These are phyloP conservation scores for Mormyrops attenuatus DNA, from an alignment of 2,797 vertebrate species.

Conservation along the genomic window DNA sequence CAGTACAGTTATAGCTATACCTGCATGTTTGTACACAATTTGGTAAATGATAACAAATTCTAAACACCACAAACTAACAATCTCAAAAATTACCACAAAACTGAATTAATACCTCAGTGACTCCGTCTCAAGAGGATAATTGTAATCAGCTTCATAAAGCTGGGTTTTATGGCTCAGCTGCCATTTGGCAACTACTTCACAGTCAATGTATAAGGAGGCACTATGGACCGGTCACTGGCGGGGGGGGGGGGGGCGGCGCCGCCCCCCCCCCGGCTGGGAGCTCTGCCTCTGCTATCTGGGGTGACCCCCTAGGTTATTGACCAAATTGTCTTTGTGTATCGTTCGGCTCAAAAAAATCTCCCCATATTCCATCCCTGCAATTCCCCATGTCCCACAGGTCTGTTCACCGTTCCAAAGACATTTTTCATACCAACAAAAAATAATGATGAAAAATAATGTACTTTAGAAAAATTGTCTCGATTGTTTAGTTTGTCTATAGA, in stretches of 20 bases:
- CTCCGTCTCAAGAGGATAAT: background rate
- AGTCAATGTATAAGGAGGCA: background rate
- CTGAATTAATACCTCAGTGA: background rate
- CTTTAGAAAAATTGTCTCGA: background rate
- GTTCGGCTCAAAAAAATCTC: background rate
- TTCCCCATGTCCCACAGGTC: background rate
- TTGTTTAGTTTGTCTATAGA: background rate
- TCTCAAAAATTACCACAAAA: background rate
- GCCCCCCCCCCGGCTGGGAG: no score
- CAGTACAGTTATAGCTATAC: no score
- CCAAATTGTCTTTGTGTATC: background rate
- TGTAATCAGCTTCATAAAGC: background rate
- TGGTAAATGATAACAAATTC: background rate
- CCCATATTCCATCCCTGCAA: background rate
- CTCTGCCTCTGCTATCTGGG: background rate
- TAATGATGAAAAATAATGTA: background rate
- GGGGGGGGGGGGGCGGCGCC: no score
- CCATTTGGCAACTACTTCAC: background rate
- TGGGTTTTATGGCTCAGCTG: background rate
- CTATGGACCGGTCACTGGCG: no score
- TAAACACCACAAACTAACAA: background rate
- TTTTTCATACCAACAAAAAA: background rate
- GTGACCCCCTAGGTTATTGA: background rate
- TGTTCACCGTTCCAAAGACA: background rate
- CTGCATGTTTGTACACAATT: background rate